Evolutionary conservation across 1,140 invertebrate genomes (phyloP).

Genomic region (Maconellicoccus hirsutus): DNA sequence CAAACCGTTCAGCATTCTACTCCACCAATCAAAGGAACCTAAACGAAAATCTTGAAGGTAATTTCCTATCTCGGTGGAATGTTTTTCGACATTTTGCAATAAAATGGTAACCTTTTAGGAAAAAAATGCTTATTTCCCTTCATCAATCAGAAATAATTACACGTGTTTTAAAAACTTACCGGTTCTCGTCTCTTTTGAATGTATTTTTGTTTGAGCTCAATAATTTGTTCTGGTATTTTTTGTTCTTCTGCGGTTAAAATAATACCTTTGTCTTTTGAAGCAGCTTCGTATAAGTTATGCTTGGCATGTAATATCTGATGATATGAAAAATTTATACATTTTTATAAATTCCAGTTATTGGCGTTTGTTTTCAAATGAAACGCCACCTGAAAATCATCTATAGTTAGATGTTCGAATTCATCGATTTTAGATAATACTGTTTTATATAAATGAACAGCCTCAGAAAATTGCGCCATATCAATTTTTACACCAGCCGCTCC

Average conservation of each 20-base stretch:
- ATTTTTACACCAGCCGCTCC: conserved; percentile 51
- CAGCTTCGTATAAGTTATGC: conserved; percentile 8
- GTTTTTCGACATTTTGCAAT: background rate
- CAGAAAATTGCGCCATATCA: conserved; percentile 40
- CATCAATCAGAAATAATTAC: too few species aligned
- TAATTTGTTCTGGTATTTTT: background rate
- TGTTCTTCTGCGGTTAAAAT: background rate
- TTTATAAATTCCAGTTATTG: background rate
- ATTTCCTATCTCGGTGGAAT: background rate
- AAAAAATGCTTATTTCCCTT: too few species aligned
- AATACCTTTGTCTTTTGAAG: background rate
- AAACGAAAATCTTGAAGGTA: background rate
- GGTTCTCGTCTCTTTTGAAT: background rate
- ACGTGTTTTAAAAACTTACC: background rate
- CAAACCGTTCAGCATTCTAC: background rate
- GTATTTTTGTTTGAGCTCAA: background rate
- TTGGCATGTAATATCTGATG: background rate
- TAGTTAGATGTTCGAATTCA: conserved; percentile 38
- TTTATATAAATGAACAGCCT: conserved; percentile 49
- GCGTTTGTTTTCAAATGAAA: background rate
- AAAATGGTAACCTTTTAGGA: background rate
- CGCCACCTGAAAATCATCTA: conserved; percentile 28
- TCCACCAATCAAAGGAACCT: background rate
- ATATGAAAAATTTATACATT: background rate
- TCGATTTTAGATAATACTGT: conserved; percentile 43